phyloP scores from a whole-genome alignment of 2,888 invertebrate genomes.

The Ypsolopha sequella region DNA sequence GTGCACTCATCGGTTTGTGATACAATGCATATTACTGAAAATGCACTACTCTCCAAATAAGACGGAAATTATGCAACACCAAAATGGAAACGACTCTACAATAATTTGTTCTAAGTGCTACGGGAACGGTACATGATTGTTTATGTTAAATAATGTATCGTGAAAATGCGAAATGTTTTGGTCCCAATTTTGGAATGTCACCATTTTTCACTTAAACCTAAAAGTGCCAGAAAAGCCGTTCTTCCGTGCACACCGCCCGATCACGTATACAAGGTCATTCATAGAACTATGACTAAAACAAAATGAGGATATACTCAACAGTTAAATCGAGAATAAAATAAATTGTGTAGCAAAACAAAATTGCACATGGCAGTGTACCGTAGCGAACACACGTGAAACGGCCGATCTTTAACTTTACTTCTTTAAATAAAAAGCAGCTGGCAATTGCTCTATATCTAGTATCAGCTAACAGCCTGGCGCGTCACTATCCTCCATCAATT shows the following conservation, averaged over 20 bases:
- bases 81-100: conserved; percentile 2
- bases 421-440: conserved; percentile 49
- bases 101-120: conserved; percentile 23
- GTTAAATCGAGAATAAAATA: conserved; percentile 37
- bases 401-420: conserved; percentile 40
- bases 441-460: conserved; percentile 62
- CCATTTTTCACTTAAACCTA: conserved; percentile 33
- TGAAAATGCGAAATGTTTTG: conserved; percentile 38
- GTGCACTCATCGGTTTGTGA: conserved; percentile 27
- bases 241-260: conserved; percentile 23
- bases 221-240: conserved; percentile 27
- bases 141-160: conserved; percentile 17
- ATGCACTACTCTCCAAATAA: conserved; percentile 16
- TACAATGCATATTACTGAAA: neutral
- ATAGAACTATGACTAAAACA: conserved; percentile 51
- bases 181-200: conserved; percentile 64
- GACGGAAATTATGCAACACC: neutral
- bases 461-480: conserved; percentile 51
- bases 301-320: conserved; percentile 20
- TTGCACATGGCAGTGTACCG: conserved; percentile 68
- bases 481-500: conserved; percentile 20
- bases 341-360: conserved; percentile 49
- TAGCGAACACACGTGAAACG: conserved; percentile 46
- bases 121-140: conserved; percentile 5
- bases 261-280: conserved; percentile 37